These are phyloP conservation scores for Epizoanthus scotinus DNA, from an alignment of 92 coral and sea anemone species.

Conservation along the genomic window DNA sequence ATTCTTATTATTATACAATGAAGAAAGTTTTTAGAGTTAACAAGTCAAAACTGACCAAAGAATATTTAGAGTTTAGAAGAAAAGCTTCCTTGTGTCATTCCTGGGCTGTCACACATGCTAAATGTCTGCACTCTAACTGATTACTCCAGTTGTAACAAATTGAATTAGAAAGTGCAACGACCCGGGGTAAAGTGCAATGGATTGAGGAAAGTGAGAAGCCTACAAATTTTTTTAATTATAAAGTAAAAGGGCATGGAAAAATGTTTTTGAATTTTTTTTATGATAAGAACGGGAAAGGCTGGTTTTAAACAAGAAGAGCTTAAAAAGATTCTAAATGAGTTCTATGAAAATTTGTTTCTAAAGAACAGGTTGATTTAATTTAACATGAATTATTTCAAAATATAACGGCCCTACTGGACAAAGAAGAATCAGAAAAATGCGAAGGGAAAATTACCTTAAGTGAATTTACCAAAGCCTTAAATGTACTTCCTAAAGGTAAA, in stretches of 20 bases:
- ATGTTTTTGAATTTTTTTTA: not conserved
- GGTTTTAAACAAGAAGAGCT: too few species aligned
- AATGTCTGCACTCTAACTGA: too few species aligned
- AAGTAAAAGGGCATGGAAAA: not conserved
- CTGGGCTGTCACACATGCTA: too few species aligned
- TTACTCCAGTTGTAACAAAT: not conserved
- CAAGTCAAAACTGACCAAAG: too few species aligned
- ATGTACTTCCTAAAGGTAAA: not conserved
- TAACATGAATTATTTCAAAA: constrained; percentile 1
- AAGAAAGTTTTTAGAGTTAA: too few species aligned
- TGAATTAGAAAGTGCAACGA: not conserved
- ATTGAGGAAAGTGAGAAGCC: constrained; percentile 43
- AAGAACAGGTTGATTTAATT: constrained; percentile 1
- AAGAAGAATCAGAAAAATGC: not conserved
- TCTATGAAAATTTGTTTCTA: not conserved
- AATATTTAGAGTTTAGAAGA: too few species aligned
- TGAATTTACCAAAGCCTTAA: not conserved
- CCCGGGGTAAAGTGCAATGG: constrained; percentile 38
- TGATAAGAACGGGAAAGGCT: too few species aligned
- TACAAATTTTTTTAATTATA: not conserved
- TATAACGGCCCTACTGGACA: not conserved
- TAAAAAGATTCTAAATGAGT: not conserved
- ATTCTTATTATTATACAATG: too few species aligned
- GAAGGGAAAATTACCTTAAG: not conserved
- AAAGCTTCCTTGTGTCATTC: too few species aligned